Conservation (phyloP, 1,140 invertebrate species). For the Atopsyche davidsoni region DNA sequence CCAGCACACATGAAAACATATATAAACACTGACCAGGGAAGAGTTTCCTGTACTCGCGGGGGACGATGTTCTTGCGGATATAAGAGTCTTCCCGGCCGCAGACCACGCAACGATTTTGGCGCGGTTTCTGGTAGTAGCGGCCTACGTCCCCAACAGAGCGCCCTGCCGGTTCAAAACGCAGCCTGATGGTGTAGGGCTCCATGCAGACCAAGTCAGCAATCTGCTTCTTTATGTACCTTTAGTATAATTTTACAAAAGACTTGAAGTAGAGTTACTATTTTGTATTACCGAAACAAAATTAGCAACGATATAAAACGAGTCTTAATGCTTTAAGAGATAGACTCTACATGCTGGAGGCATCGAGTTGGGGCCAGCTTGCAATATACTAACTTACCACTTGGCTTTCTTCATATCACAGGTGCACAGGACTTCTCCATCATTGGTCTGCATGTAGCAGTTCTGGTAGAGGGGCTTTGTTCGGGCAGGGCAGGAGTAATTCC, state of each 20-base stretch:
- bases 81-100: conserved; percentile 67
- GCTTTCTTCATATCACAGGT: conserved; percentile 79
- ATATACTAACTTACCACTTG: conserved; percentile 55
- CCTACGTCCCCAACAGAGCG: conserved; percentile 63
- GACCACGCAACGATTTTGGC: conserved; percentile 79
- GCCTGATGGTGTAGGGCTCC: conserved; percentile 66
- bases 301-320: too few species aligned
- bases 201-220: conserved; percentile 54
- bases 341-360: too few species aligned
- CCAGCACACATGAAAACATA: conserved; percentile 5
- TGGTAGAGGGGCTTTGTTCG: conserved; percentile 67
- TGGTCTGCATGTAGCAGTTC: conserved; percentile 72
- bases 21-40: conserved; percentile 57
- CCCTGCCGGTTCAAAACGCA: conserved; percentile 78
- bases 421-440: conserved; percentile 72
- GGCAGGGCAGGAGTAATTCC: conserved; percentile 36
- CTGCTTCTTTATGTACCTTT: conserved; percentile 62
- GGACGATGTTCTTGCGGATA: conserved; percentile 76
- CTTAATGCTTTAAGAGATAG: too few species aligned
- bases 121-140: conserved; percentile 66
- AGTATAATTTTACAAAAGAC: too few species aligned
- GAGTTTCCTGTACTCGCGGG: conserved; percentile 76
- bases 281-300: too few species aligned
- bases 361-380: too few species aligned
- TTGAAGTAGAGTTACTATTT: too few species aligned